Conservation (phyloP, 1,140 invertebrate genomes). For the Chelonus insularis region DNA sequence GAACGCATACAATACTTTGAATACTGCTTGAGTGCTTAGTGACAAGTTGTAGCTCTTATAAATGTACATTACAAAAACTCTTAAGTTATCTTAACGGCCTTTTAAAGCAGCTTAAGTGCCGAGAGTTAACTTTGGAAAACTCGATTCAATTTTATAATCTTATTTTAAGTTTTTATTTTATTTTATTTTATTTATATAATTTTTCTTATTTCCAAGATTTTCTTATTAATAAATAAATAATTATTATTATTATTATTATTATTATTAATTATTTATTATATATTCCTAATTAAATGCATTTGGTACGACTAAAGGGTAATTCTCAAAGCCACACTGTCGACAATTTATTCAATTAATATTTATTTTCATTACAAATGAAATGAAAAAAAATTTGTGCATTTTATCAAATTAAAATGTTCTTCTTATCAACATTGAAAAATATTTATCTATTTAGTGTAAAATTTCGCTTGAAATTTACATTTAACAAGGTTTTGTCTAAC, state of each 20-base stretch:
- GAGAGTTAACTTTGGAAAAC: slow-evolving; percentile 56
- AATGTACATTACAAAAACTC: slow-evolving; percentile 57
- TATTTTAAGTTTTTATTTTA: slow-evolving; percentile 24
- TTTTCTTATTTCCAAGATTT: too few relatives aligned
- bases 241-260: too few relatives aligned
- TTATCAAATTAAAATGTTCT: not conserved
- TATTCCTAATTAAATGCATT: slow-evolving; percentile 53
- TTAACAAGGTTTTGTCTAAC: slow-evolving; percentile 38
- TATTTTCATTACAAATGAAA: slow-evolving; percentile 4
- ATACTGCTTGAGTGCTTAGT: slow-evolving; percentile 58
- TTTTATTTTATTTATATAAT: slow-evolving; percentile 1
- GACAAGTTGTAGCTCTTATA: slow-evolving; percentile 53
- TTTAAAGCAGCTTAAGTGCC: slow-evolving; percentile 57
- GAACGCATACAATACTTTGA: slow-evolving; percentile 41
- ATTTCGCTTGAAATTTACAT: slow-evolving; percentile 45
- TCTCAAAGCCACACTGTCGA: slow-evolving; percentile 47
- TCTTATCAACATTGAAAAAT: slow-evolving; percentile 51
- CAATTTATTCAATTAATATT: too few relatives aligned
- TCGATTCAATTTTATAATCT: slow-evolving; percentile 32
- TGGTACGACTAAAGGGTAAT: slow-evolving; percentile 56
- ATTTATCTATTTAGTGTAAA: slow-evolving; percentile 49
- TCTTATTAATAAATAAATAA: too few relatives aligned
- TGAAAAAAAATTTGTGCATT: not conserved
- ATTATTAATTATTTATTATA: slow-evolving; percentile 25
- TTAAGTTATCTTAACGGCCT: slow-evolving; percentile 52